Evolutionary conservation across 2,888 invertebrate species (phyloP), one percentile per base, ranked within the genome.

Genomic region (Drosophila mimetica): DNA sequence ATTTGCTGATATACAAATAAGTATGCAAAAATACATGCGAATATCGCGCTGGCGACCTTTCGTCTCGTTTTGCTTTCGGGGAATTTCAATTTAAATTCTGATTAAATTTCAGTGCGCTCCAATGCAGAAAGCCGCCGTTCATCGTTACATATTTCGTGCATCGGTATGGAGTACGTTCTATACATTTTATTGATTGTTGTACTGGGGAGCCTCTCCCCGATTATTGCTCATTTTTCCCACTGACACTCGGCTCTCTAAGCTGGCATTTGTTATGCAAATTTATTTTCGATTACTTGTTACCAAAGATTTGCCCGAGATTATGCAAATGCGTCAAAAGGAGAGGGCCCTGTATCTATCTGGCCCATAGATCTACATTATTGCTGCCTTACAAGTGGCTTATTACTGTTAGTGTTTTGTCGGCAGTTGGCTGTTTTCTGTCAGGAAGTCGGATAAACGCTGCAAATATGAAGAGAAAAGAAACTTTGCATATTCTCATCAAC

Each of bases 201-300:
- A 32, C 16, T 4, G 4, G 9, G 14, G 20, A 39, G 50, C 28
- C 44, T 36, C 55, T 36, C 58, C 39, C 46, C 48, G 59, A 67
- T 74, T 74, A 74, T 74, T 59, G 58, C 64, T 67, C 55, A 64
- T 52, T 66, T 75, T 73, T 58, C 47, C 50, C 37, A 67, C 47
- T 48, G 50, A 70, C 28, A 30, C 51, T 32, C 47, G 54, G 41
- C 36, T 32, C 46, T 22, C 66, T 72, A 55, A 53, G 60, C 69
- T 74, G 60, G 75, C 75, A 86, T 88, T 86, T 88, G 88, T 84
- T 78, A 88, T 86, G 85, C 81, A 86, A 86, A 86, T 86, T 88
- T 86, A 86, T 86, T 88, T 86, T 81, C 86, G 88, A 88, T 88
- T 88, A 84, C 85, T 83, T 86, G 88, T 88, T 86, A 86, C 86